A percentile compares a stretch with the other conserved stretches of the same genome.
Evolutionary conservation across 2,888 invertebrate genomes (phyloP).

Genomic region (Coleophora flavipennella): DNA sequence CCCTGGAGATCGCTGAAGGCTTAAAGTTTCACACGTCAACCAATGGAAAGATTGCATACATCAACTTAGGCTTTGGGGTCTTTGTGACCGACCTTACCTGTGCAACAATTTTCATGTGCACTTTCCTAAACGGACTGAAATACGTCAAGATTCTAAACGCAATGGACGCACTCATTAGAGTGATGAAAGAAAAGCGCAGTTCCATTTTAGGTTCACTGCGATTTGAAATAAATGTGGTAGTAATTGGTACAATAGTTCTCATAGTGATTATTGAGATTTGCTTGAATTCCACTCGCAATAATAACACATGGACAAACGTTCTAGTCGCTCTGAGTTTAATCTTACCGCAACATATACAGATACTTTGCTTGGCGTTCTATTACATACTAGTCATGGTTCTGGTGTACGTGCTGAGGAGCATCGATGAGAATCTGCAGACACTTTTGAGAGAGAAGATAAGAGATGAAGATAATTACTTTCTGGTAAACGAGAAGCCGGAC

Average conservation of each 20-base stretch:
- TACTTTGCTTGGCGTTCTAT: conserved; percentile 34
- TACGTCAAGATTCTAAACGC: conserved; percentile 41
- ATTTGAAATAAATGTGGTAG: conserved; percentile 25
- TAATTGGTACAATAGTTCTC: conserved; percentile 20
- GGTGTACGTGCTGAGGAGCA: conserved; percentile 29
- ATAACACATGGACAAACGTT: conserved; percentile 42
- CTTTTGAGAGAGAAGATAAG: conserved; percentile 16
- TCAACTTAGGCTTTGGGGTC: conserved; percentile 47
- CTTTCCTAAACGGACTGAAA: conserved; percentile 31
- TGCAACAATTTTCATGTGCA: conserved; percentile 30
- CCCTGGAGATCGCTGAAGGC: conserved; percentile 10
- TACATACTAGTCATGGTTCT: conserved; percentile 36
- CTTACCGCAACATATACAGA: conserved; percentile 46
- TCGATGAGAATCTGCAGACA: conserved; percentile 26
- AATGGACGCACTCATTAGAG: conserved; percentile 27
- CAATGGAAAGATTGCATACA: conserved; percentile 35
- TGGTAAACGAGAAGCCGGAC: conserved; percentile 21
- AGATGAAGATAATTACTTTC: conserved; percentile 4
- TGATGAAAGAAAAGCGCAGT: conserved; percentile 21
- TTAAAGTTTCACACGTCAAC: conserved; percentile 15
- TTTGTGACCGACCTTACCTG: conserved; percentile 26
- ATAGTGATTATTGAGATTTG: no score
- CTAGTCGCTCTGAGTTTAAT: conserved; percentile 37
- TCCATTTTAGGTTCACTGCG: conserved; percentile 24
- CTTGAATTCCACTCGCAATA: conserved; percentile 18